Evolutionary conservation across 2,888 invertebrate species (phyloP).

Genomic region (Ditula angustiorana): DNA sequence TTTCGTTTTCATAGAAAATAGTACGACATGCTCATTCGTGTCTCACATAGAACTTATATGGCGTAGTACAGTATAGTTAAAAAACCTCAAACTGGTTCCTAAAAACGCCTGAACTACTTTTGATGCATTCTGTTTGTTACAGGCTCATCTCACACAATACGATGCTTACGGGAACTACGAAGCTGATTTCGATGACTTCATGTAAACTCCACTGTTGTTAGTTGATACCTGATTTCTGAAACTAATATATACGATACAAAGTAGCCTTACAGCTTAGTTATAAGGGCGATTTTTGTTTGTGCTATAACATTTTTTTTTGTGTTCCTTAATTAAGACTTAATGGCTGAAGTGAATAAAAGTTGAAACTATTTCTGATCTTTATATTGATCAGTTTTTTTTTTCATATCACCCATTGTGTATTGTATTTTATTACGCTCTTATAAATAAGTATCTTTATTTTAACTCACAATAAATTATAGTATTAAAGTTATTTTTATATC

Average conservation of each 20-base stretch:
- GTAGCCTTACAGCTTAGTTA: conserved; percentile 30
- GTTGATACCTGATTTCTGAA: conserved; percentile 43
- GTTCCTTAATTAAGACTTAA: not conserved
- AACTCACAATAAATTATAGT: conserved; percentile 35
- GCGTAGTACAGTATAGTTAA: too few relatives aligned
- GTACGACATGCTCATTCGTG: too few relatives aligned
- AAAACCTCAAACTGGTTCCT: too few relatives aligned
- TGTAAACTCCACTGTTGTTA: conserved; percentile 82
- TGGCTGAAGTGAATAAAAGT: not conserved
- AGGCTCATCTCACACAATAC: conserved; percentile 88
- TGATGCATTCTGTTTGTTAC: too few relatives aligned
- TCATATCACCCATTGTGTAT: conserved; percentile 23
- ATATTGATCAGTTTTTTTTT: conserved; percentile 20
- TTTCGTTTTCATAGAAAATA: too few relatives aligned
- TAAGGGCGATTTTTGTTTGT: conserved; percentile 37
- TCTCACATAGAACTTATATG: too few relatives aligned
- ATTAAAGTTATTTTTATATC: conserved; percentile 18
- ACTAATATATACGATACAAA: conserved; percentile 10
- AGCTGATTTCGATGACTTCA: conserved; percentile 91
- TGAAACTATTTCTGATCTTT: not conserved
- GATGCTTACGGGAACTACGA: conserved; percentile 88
- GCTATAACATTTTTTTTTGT: conserved; percentile 8
- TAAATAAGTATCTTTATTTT: conserved; percentile 31
- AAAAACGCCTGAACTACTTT: too few relatives aligned
- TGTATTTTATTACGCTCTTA: conserved; percentile 21